A percentile compares a stretch with the other conserved stretches of the same genome.
Evolutionary conservation across 2,113 vertebrate genomes (phyloP).

Genomic region (Macroglossus sobrinus): DNA sequence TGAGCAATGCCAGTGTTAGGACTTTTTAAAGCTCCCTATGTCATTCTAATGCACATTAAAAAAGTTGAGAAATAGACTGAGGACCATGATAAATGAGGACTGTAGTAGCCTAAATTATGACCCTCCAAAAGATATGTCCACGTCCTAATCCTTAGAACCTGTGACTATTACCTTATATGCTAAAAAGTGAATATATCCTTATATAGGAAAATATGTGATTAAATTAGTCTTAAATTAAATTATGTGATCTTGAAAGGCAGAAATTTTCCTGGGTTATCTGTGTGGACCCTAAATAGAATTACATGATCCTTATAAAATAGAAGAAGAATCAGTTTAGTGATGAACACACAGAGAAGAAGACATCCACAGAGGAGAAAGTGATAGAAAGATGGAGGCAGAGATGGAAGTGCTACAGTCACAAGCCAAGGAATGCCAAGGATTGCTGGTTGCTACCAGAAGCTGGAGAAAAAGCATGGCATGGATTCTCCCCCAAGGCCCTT

Average conservation of each 20-base stretch:
- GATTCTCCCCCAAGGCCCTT: not conserved
- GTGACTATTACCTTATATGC: not conserved
- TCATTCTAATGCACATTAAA: not conserved
- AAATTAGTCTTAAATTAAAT: not conserved
- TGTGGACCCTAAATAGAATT: not conserved
- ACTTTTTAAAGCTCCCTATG: not conserved
- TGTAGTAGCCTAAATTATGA: not conserved
- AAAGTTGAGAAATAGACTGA: not conserved
- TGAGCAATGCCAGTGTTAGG: not conserved
- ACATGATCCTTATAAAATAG: not conserved
- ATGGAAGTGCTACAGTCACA: not conserved
- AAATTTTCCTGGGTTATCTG: not conserved
- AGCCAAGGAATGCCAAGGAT: not conserved
- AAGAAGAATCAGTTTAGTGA: not conserved
- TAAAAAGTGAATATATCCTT: not conserved
- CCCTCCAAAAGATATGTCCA: not conserved
- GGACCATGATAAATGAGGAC: not conserved
- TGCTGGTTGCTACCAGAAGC: not conserved
- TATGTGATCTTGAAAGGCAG: not conserved
- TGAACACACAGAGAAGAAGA: not conserved
- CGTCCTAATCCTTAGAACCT: not conserved
- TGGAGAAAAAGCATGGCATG: not conserved
- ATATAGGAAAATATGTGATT: not conserved
- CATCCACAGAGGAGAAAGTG: not conserved
- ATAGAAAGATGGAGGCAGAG: not conserved